Percentiles rank a stretch among this genome's conserved stretches.
Evolutionary conservation across 2,113 vertebrate genomes (phyloP).

Genomic region (Suncus etruscus): DNA sequence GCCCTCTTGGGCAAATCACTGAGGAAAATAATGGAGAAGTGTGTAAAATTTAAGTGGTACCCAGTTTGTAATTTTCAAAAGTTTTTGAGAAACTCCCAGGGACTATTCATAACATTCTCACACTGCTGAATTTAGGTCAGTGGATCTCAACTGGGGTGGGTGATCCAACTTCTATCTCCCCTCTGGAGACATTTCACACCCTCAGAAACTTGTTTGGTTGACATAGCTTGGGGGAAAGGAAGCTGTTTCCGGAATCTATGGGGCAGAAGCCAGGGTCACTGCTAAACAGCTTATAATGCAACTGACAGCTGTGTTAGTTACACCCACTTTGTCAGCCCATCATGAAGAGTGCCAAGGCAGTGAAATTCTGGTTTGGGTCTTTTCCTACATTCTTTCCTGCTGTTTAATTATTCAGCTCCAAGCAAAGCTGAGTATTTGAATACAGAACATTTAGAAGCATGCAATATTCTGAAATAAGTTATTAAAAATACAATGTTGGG

Average conservation of each 20-base stretch:
- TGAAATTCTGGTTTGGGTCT: not conserved
- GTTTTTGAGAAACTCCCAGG: slow-evolving; percentile 32
- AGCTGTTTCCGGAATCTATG: fast-evolving
- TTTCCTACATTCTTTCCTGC: not conserved
- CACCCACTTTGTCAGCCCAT: not conserved
- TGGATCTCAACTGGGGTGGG: not conserved
- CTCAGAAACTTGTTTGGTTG: not conserved
- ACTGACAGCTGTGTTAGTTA: fast-evolving
- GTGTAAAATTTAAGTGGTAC: not conserved
- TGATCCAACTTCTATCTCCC: not conserved
- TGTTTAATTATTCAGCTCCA: not conserved
- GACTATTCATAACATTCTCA: not conserved
- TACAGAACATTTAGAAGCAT: not conserved
- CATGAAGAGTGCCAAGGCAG: not conserved
- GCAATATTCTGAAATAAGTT: not conserved
- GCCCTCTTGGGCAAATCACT: slow-evolving; percentile 8
- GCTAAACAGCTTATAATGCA: too few species aligned
- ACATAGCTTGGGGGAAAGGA: not conserved
- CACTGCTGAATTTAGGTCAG: not conserved
- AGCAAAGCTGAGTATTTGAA: not conserved
- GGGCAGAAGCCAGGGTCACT: not conserved
- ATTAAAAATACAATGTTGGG: not conserved
- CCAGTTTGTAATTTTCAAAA: slow-evolving; percentile 14
- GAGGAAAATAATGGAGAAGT: not conserved
- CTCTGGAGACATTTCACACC: not conserved